A percentile compares a stretch with the other conserved stretches of the same genome.
Conservation (phyloP, 2,888 invertebrate genomes). For the Ceraclea dissimilis region DNA sequence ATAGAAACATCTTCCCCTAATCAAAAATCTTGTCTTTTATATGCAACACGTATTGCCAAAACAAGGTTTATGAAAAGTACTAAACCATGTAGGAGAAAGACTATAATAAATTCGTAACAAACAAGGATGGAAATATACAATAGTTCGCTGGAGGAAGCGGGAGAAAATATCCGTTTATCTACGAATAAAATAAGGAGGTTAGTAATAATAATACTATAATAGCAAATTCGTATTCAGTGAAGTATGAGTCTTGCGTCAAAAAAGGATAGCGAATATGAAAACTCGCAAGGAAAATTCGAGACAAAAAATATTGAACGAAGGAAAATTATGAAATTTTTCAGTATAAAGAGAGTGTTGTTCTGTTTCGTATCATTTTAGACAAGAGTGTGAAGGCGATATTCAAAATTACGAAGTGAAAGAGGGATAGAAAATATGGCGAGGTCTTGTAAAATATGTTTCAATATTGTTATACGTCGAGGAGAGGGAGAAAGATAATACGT, state of each 20-base stretch:
- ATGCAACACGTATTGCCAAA: conserved; percentile 2
- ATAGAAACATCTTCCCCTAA: neutral
- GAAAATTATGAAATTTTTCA: neutral
- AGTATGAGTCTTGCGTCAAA: neutral
- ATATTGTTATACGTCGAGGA: neutral
- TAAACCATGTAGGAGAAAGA: neutral
- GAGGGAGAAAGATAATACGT: neutral
- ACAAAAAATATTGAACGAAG: neutral
- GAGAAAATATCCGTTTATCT: neutral
- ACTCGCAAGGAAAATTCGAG: neutral
- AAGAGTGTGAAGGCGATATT: too few relatives aligned
- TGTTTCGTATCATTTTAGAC: too few relatives aligned
- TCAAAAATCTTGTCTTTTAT: conserved; percentile 2
- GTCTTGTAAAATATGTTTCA: neutral
- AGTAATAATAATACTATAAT: neutral
- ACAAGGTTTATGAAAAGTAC: neutral
- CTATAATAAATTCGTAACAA: neutral
- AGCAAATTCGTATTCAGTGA: neutral
- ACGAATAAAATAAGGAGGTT: neutral
- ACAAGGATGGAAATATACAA: neutral
- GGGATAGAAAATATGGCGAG: too few relatives aligned
- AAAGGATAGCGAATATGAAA: neutral
- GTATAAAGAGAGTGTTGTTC: neutral
- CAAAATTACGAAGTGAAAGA: too few relatives aligned
- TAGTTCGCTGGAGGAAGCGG: neutral